Conservation (phyloP, 2,888 invertebrate genomes). For the Sepioteuthis lessoniana region DNA sequence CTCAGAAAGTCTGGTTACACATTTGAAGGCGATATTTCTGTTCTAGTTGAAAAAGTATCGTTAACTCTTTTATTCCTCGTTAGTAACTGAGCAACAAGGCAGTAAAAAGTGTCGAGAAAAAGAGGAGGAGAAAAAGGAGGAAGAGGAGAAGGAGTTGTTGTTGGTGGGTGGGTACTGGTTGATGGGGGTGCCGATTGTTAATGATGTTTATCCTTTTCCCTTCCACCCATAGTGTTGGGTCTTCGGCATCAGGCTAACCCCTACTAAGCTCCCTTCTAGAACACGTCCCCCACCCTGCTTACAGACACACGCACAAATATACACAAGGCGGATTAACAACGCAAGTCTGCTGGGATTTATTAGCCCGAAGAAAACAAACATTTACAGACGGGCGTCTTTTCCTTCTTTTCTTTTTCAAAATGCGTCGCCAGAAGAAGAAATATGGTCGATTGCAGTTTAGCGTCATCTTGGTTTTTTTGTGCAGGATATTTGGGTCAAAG, state of each 20-base stretch:
- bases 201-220: not conserved
- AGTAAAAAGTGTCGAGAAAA: no score
- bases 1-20: no score
- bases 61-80: no score
- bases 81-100: no score
- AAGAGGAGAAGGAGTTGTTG: no score
- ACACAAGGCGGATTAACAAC: not conserved
- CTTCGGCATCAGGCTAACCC: not conserved
- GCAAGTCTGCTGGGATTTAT: not conserved
- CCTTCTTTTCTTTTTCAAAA: not conserved
- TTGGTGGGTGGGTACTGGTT: no score
- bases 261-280: not conserved
- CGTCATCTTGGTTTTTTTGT: not conserved
- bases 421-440: not conserved
- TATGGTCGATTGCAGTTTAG: not conserved
- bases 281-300: not conserved
- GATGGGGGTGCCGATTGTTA: not conserved
- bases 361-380: constrained; percentile 33
- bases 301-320: not conserved
- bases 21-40: no score
- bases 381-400: not conserved
- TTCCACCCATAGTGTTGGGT: constrained; percentile 7
- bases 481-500: constrained; percentile 9
- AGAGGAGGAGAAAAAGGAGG: no score
- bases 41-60: no score